Base-by-base conservation (phyloP, 2,888 invertebrate genomes). In the Lasioglossum leucozonium region DNA sequence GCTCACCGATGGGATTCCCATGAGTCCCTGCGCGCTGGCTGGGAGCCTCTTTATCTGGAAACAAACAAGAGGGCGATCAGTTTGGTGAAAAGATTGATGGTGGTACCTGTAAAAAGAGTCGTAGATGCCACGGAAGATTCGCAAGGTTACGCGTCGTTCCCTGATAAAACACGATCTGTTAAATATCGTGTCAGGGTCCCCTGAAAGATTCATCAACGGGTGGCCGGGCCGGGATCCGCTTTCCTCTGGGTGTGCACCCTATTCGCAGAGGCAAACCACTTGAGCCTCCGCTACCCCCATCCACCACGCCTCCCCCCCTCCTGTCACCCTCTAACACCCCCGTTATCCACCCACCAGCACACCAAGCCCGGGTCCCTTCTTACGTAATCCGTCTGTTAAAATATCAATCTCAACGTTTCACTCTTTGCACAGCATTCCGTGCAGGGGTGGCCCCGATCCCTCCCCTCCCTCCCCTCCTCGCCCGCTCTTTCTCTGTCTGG, bases 361-460 rank as follows among this genome's bases (percentile, higher is more conserved):
- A 72, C 67, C 79, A 73, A 55, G 55, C 55, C 47, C 47, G 13
- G 26, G 58, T 82, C 87, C 85, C 92, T 93, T 91, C 93, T 93
- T 93, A 92, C 91, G 93, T 93, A 94, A 94, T 94, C 93, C 91
- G 92, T 91, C 94, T 94, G 94, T 94, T 94, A 93, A 94, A 94
- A 94, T 94, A 94, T 94, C 94, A 94, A 94, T 94, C 94, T 93
- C 93, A 90, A 90, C 92, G 87, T 93, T 93, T 92, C 92, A 88
- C 92, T 94, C 94, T 94, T 93, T 94, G 92, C 93, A 93, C 91
- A 94, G 93, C 92, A 90, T 93, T 91, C 90, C 91, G 90, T 86
- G 87, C 87, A 85, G 89, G 91, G 91, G 87, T 88, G 89, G 88
- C 90, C 90, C 88, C 88, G 86, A 90, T 89, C 89, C 34, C 34